Evolutionary conservation across 2,888 invertebrate genomes (phyloP), one percentile per base, ranked within the genome.

Genomic region (Caenorhabditis doughertyi): DNA sequence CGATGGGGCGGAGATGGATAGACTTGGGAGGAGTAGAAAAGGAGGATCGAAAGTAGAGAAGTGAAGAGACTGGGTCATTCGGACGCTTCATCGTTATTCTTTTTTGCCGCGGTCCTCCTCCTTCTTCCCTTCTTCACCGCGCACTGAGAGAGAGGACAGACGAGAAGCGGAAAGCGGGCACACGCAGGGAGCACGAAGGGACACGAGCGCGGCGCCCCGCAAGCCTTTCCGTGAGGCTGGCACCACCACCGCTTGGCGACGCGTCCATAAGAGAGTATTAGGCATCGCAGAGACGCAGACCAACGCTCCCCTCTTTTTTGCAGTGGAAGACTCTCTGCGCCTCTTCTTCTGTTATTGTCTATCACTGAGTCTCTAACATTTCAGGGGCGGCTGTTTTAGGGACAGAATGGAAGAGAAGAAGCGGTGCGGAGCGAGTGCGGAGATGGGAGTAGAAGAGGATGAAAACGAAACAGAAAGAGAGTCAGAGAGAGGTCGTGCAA

Each of bases 171-270:
- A 60, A 64, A 65, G 73, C 64, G 27, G 42, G 39, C 72, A 62
- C 72, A 51, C 51, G 44, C 49, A 64, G 62, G 25, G 76, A 76
- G 76, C 76, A 76, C 76, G 35, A 58, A 42, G 76, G 67, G 76
- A 68, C 67, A 76, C 76, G 76, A 76, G 76, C 76, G 76, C 76
- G 67, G 76, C 76, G 76, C 76, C 76, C 76, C 51, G 76, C 76
- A 68, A 53, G 67, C 53, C 76, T 76, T 68, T 67, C 60, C 67
- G 68, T 44, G 76, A 67, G 76, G 76, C 76, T 76, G 76, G 76
- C 76, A 76, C 76, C 76, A 76, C 76, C 76, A 68, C 74, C 74
- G 74, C 74, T 51, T 77, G 77, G 67, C 77, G 67, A 68, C 60
- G 77, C 77, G 77, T 55, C 68, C 32, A 44, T 27, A 42, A 65